Conservation (phyloP, 23 tunicate genomes). For the Phallusia fumigata region DNA sequence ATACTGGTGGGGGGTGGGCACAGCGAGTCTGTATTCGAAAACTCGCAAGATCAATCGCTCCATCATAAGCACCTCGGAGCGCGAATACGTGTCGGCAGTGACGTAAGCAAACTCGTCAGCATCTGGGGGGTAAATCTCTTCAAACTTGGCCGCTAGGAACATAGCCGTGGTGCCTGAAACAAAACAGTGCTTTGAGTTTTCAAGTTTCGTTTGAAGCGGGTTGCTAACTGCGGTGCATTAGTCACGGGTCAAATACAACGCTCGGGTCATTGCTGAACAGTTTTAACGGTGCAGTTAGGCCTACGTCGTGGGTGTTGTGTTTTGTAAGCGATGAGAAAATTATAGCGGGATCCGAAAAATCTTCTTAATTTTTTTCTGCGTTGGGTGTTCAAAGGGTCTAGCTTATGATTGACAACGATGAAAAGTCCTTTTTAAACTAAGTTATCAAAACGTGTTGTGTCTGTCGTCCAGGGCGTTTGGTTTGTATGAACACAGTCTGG, state of each 20-base stretch:
- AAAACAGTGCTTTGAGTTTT: too few relatives aligned
- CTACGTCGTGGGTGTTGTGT: neutral
- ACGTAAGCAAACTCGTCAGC: constrained; percentile 96
- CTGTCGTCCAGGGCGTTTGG: too few relatives aligned
- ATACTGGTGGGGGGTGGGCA: constrained; percentile 76
- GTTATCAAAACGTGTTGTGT: too few relatives aligned
- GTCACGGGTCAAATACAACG: neutral
- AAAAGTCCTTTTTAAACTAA: too few relatives aligned
- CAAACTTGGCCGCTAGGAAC: constrained; percentile 93
- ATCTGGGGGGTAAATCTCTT: constrained; percentile 96
- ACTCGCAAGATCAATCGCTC: constrained; percentile 72
- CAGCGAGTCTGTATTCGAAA: constrained; percentile 50
- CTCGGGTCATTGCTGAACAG: neutral
- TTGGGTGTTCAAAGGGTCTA: too few relatives aligned
- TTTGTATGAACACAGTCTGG: too few relatives aligned
- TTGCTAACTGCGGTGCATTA: constrained; percentile 10
- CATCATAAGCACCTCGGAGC: constrained; percentile 76
- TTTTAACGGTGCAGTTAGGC: neutral
- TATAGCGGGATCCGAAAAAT: neutral
- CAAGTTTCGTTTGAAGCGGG: neutral
- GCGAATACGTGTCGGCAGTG: constrained; percentile 88
- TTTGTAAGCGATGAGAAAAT: neutral
- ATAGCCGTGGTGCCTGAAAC: constrained; percentile 76
- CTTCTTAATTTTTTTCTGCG: too few relatives aligned
- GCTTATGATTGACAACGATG: too few relatives aligned